Evolutionary conservation across 2,113 vertebrate genomes (phyloP).

Genomic region (Rallus limicola): DNA sequence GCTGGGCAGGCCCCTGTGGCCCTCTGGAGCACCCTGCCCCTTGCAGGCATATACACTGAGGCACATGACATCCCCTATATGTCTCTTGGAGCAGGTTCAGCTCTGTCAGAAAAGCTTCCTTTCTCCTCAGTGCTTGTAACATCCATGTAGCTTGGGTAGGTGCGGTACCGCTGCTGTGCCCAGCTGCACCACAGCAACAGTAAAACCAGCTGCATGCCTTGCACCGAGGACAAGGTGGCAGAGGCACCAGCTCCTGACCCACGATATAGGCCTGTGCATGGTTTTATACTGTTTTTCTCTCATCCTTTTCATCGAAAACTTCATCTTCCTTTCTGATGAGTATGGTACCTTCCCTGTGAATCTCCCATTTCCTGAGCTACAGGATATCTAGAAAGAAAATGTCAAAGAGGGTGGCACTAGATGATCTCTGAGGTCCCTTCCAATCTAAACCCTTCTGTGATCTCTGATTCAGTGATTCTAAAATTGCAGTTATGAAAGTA

Average conservation of each 20-base stretch:
- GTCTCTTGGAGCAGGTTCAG: neutral
- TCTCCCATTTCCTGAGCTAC: neutral
- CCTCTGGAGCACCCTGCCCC: neutral
- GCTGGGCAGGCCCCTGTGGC: too few relatives aligned
- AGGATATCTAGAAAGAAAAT: neutral
- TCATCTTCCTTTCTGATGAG: neutral
- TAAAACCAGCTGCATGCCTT: neutral
- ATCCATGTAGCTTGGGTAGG: neutral
- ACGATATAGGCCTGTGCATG: rapidly evolving
- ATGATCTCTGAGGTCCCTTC: too few relatives aligned
- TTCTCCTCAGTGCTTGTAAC: neutral
- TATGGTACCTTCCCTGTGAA: neutral
- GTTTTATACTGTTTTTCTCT: neutral
- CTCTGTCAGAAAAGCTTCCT: rapidly evolving
- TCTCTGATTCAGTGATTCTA: too few relatives aligned
- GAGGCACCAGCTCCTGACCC: neutral
- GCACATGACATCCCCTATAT: too few relatives aligned
- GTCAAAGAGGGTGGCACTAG: too few relatives aligned
- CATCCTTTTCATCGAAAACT: neutral
- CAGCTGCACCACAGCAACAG: neutral
- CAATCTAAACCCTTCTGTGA: too few relatives aligned
- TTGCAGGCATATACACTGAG: too few relatives aligned
- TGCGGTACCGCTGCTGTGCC: neutral
- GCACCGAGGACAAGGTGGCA: neutral
- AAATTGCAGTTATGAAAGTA: neutral